Percentiles rank a stretch among this genome's conserved stretches.
These are phyloP conservation scores for Agrypnia vestita DNA, from an alignment of 1,140 invertebrate genomes.

Conservation along the genomic window DNA sequence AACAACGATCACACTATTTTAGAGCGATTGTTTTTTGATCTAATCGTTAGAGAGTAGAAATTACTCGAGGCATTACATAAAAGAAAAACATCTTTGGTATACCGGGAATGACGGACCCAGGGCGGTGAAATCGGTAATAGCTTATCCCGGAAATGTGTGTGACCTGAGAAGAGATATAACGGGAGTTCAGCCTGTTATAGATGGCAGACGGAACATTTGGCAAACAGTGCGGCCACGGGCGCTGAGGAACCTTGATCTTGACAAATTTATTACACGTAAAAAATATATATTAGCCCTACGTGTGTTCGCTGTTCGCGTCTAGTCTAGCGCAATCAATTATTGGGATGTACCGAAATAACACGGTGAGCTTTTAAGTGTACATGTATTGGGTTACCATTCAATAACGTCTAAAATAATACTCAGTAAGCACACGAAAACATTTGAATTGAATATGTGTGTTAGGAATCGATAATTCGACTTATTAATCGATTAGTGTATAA, in stretches of 20 bases:
- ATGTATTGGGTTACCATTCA: too few species aligned
- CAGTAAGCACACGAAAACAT: too few species aligned
- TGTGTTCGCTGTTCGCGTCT: not conserved
- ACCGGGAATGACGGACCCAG: not conserved
- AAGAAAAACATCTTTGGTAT: not conserved
- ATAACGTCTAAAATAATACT: too few species aligned
- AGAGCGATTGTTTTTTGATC: too few species aligned
- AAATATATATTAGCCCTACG: conserved; percentile 24
- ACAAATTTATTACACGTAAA: conserved; percentile 27
- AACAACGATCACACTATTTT: too few species aligned
- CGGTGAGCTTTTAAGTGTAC: not conserved
- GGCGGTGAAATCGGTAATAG: not conserved
- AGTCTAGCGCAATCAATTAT: not conserved
- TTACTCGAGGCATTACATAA: too few species aligned
- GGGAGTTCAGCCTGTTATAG: not conserved
- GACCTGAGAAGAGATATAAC: conserved; percentile 13
- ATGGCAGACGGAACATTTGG: conserved; percentile 28
- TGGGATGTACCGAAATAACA: not conserved
- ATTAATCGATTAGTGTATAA: too few species aligned
- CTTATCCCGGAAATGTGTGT: conserved; percentile 3
- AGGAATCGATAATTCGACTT: too few species aligned
- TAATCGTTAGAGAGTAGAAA: too few species aligned
- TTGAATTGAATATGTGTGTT: too few species aligned
- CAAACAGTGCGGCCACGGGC: not conserved
- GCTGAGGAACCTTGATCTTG: conserved; percentile 31